These are phyloP conservation scores for Fissipunctia ypsillon DNA, from an alignment of 2,888 invertebrate genomes.

Conservation along the genomic window DNA sequence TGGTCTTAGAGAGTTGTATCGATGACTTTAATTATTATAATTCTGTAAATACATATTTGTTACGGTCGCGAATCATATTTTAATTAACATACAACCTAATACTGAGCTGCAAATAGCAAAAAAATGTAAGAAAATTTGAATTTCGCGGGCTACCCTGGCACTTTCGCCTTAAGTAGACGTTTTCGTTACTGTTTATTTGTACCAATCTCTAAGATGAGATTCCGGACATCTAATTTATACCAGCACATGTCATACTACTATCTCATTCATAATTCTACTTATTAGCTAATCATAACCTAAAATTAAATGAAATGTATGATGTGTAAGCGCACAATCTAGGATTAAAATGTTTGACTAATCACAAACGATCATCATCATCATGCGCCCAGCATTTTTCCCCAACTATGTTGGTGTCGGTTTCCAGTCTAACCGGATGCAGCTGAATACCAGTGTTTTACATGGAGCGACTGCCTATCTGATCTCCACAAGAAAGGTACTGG, in stretches of 20 bases:
- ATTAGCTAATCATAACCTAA: constrained; percentile 14
- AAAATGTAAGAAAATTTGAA: too few relatives aligned
- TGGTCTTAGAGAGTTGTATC: too few relatives aligned
- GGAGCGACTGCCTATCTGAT: not conserved
- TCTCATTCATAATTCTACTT: constrained; percentile 32
- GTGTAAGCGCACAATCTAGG: constrained; percentile 17
- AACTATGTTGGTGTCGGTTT: not conserved
- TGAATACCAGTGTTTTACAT: not conserved
- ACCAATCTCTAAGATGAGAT: not conserved
- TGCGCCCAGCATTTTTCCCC: not conserved
- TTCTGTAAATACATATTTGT: too few relatives aligned
- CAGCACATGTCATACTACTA: not conserved
- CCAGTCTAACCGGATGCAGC: not conserved
- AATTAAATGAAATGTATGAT: constrained; percentile 25
- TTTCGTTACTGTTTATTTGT: not conserved
- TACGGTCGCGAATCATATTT: too few relatives aligned
- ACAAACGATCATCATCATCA: not conserved
- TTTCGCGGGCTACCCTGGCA: too few relatives aligned
- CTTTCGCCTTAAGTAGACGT: too few relatives aligned
- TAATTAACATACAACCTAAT: too few relatives aligned
- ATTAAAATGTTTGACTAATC: not conserved
- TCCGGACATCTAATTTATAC: constrained; percentile 3
- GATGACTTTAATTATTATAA: too few relatives aligned
- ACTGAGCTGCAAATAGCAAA: too few relatives aligned
- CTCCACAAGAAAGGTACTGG: too few relatives aligned